Conservation (phyloP, 1,140 invertebrate genomes). For the Drosophila lowei region DNA sequence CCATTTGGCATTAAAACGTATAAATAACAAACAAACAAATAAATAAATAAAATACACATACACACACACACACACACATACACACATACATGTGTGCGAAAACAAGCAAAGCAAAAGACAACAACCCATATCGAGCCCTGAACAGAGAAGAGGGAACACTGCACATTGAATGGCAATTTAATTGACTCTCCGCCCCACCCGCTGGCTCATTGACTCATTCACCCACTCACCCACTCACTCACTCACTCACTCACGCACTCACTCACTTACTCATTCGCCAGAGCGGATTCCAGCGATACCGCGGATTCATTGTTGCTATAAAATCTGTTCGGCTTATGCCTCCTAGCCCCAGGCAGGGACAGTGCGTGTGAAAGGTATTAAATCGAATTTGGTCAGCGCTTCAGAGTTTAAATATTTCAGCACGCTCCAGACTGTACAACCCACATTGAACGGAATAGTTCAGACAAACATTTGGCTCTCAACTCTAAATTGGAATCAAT, state of each 20-base stretch:
- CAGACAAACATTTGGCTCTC: too few relatives aligned
- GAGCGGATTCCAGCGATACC: conserved; percentile 13
- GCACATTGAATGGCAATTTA: conserved; percentile 56
- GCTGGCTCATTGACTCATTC: background rate
- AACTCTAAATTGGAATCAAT: too few relatives aligned
- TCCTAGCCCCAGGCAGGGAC: background rate
- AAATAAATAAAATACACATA: conserved; percentile 43
- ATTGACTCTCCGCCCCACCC: conserved; percentile 42
- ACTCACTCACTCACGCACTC: conserved; percentile 14
- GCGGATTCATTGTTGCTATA: conserved; percentile 1
- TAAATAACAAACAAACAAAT: conserved; percentile 67
- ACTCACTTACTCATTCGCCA: conserved; percentile 6
- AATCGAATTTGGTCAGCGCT: too few relatives aligned
- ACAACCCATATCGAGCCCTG: conserved; percentile 33
- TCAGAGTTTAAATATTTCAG: too few relatives aligned
- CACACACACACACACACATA: conserved; percentile 22
- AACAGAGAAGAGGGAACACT: conserved; percentile 21
- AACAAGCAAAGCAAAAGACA: conserved; percentile 52
- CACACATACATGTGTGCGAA: conserved; percentile 36
- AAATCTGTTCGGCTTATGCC: conserved; percentile 13
- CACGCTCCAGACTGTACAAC: too few relatives aligned
- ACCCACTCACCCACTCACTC: background rate
- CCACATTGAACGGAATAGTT: background rate
- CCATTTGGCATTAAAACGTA: conserved; percentile 65
- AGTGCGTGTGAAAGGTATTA: conserved; percentile 2